Percentiles rank a stretch among this genome's conserved stretches.
phyloP scores from a whole-genome alignment of 2,888 invertebrate genomes.

The Odontocolon sp. region DNA sequence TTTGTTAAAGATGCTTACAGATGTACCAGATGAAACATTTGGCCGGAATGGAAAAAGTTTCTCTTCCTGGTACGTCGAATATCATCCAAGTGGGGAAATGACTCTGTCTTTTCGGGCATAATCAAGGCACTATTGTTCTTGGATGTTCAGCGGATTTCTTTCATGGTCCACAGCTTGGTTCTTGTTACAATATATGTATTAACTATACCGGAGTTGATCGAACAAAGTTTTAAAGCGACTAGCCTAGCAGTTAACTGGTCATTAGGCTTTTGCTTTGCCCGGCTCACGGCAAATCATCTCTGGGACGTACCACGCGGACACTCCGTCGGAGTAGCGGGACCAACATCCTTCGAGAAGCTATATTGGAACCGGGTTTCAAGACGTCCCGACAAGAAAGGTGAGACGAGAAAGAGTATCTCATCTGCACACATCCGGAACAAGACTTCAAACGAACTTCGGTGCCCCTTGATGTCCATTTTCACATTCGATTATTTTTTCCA shows the following conservation, averaged over 20 bases:
- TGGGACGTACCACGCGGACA: not conserved
- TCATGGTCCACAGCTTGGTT: not conserved
- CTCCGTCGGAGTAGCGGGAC: slow-evolving; percentile 50
- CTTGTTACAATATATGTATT: slow-evolving; percentile 3
- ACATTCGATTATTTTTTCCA: not conserved
- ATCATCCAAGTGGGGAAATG: slow-evolving; percentile 20
- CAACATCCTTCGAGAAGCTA: slow-evolving; percentile 49
- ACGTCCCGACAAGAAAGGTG: slow-evolving; percentile 52
- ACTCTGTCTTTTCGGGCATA: slow-evolving; percentile 47
- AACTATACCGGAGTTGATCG: slow-evolving; percentile 12
- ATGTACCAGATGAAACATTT: too few relatives aligned
- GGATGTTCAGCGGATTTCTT: slow-evolving; percentile 6
- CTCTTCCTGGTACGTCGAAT: slow-evolving; percentile 3
- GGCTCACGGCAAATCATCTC: slow-evolving; percentile 29
- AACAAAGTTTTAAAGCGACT: slow-evolving; percentile 37
- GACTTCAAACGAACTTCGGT: slow-evolving; percentile 33
- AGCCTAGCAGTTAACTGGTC: slow-evolving; percentile 37
- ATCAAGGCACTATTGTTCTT: slow-evolving; percentile 53
- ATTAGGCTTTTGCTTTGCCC: slow-evolving; percentile 47
- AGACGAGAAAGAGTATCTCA: slow-evolving; percentile 44
- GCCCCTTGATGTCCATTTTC: slow-evolving; percentile 9
- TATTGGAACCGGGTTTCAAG: slow-evolving; percentile 55
- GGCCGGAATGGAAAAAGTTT: too few relatives aligned
- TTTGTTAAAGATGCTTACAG: not conserved
- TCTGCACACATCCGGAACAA: slow-evolving; percentile 51